Percentiles rank a stretch among this genome's conserved stretches.
Conservation (phyloP, 2,797 vertebrate species). For the Anomalospiza imberbis region DNA sequence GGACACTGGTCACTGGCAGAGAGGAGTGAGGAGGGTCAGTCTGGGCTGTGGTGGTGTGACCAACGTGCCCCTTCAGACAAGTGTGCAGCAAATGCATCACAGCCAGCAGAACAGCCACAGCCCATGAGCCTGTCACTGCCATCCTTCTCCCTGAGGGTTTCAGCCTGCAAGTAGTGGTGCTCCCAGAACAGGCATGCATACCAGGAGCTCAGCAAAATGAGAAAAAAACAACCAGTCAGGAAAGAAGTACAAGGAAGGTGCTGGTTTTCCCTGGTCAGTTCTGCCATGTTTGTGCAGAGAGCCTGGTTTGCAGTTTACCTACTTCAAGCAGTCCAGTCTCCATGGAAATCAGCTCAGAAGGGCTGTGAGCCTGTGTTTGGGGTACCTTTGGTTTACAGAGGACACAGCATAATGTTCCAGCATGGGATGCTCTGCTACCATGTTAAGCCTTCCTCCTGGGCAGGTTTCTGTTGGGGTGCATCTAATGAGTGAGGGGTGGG, state of each 20-base stretch:
- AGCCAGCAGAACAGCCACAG: background rate
- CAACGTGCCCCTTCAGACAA: accelerated
- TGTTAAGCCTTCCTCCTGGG: background rate
- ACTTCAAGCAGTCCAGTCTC: background rate
- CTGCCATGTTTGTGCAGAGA: background rate
- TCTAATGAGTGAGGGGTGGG: background rate
- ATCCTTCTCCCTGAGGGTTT: background rate
- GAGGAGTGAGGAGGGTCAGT: background rate
- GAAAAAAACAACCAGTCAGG: background rate
- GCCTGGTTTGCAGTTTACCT: background rate
- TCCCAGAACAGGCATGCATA: background rate
- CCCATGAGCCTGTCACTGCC: accelerated
- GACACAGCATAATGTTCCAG: accelerated
- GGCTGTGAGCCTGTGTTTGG: background rate
- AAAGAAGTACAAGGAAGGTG: background rate
- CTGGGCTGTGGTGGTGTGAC: background rate
- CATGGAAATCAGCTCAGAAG: background rate
- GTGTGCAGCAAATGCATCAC: accelerated
- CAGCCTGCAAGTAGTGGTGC: background rate
- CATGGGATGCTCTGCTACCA: background rate
- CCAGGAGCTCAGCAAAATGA: background rate
- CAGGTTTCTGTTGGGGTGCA: background rate
- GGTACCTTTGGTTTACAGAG: background rate
- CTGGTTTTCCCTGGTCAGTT: background rate
- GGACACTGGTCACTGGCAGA: background rate